Evolutionary conservation across 2,888 invertebrate species (phyloP).

Genomic region (Yponomeuta sedellus): DNA sequence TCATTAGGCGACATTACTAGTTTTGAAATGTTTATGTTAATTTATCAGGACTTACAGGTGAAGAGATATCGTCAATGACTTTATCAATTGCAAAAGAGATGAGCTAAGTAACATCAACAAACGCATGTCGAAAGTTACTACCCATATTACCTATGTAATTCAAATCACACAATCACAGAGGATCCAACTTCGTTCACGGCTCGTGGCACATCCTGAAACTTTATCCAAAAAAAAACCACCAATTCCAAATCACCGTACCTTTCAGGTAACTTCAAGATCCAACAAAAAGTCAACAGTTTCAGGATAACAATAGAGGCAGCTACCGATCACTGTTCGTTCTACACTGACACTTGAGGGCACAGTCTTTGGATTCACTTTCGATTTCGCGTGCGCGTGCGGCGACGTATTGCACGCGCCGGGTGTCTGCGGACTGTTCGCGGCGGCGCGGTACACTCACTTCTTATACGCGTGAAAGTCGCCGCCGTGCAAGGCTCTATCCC

Average conservation of each 20-base stretch:
- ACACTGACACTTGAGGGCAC: constrained; percentile 60
- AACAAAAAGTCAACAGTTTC: constrained; percentile 48
- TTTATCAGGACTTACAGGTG: background rate
- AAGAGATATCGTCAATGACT: background rate
- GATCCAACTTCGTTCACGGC: background rate
- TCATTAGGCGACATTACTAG: constrained; percentile 13
- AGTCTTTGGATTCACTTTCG: constrained; percentile 57
- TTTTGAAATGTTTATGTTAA: constrained; percentile 1
- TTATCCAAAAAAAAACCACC: constrained; percentile 18
- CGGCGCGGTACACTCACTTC: constrained; percentile 51
- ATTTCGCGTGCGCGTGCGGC: constrained; percentile 41
- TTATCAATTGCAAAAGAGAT: background rate
- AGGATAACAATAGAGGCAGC: constrained; percentile 62
- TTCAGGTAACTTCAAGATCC: constrained; percentile 47
- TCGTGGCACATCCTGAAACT: background rate
- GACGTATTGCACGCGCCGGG: constrained; percentile 32
- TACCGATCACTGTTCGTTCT: constrained; percentile 70
- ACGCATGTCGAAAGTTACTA: background rate
- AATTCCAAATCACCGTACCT: constrained; percentile 49
- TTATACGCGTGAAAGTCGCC: constrained; percentile 71
- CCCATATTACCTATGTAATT: background rate
- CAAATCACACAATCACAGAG: background rate
- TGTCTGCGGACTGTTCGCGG: constrained; percentile 61
- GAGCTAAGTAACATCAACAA: background rate
- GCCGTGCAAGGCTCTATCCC: constrained; percentile 47